Conservation (phyloP, 2,797 vertebrate genomes). For the Taeniopygia guttata region DNA sequence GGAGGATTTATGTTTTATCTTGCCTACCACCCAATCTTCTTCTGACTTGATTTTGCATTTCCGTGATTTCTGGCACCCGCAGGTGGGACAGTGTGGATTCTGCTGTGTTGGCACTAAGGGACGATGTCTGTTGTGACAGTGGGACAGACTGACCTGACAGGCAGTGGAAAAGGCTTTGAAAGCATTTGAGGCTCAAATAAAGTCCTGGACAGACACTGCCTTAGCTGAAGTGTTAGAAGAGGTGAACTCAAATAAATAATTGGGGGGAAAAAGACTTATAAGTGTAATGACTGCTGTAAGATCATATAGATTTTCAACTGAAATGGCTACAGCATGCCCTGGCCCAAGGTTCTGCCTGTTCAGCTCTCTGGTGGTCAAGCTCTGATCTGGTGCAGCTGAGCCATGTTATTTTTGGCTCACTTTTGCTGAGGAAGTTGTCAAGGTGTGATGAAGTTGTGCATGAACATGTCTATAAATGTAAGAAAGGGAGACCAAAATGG, state of each 20-base stretch:
- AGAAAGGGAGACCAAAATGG: neutral
- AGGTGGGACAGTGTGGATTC: neutral
- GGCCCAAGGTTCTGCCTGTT: neutral
- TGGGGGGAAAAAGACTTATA: neutral
- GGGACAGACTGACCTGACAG: neutral
- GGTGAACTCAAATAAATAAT: neutral
- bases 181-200: neutral
- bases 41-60: neutral
- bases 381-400: neutral
- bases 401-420: neutral
- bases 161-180: neutral
- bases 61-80: neutral
- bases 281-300: neutral
- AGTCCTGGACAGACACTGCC: neutral
- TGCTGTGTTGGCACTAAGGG: neutral
- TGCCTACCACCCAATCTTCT: neutral
- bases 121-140: neutral
- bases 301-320: neutral
- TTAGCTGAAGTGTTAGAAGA: neutral
- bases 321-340: neutral
- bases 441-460: neutral
- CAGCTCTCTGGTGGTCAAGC: neutral
- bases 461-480: fast-evolving
- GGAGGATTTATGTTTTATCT: neutral
- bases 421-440: neutral